Conservation (phyloP, 2,113 vertebrate genomes). For the Rhipidura dahli region DNA sequence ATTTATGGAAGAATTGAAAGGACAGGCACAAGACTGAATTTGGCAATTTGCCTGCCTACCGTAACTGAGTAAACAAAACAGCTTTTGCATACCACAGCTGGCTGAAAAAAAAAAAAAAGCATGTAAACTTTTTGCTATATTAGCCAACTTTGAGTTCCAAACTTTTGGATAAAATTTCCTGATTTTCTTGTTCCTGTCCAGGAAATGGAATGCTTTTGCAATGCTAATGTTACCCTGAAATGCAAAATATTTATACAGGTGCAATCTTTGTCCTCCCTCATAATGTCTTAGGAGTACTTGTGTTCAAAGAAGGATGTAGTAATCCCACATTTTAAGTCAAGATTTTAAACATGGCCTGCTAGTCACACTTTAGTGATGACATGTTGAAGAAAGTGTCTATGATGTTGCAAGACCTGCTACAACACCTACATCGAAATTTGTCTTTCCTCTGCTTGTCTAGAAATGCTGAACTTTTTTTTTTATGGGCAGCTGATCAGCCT, state of each 20-base stretch:
- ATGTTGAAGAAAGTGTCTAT: neutral
- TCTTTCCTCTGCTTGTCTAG: neutral
- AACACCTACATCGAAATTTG: neutral
- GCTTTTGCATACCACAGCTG: neutral
- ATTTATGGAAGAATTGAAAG: neutral
- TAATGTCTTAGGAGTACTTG: fast-evolving
- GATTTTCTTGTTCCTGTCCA: neutral
- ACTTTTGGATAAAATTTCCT: neutral
- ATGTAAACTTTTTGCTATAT: neutral
- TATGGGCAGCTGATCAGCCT: neutral
- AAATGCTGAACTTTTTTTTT: neutral
- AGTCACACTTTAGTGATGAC: neutral
- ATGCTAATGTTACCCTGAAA: neutral
- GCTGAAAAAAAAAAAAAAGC: neutral
- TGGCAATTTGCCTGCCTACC: neutral
- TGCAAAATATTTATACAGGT: neutral
- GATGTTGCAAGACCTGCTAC: neutral
- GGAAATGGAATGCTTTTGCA: neutral
- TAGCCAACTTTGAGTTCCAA: neutral
- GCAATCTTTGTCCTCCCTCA: fast-evolving
- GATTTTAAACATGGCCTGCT: neutral
- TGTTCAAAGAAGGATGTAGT: neutral
- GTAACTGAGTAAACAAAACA: neutral
- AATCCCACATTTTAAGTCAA: neutral
- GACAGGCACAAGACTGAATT: neutral